phyloP scores from a whole-genome alignment of 2,797 vertebrate genomes.

The Alfaro cultratus region DNA sequence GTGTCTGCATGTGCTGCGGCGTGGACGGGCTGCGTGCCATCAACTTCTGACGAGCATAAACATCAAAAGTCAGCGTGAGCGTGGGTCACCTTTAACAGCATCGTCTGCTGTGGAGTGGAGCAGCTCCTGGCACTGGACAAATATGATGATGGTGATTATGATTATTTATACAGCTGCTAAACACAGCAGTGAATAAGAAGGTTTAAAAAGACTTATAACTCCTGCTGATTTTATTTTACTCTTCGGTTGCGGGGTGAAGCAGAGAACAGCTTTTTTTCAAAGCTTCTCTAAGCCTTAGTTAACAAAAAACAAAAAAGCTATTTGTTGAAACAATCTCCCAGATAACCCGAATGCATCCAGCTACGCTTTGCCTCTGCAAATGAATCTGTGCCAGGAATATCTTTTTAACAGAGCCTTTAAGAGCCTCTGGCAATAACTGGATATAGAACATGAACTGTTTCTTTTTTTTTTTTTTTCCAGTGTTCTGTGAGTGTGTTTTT shows the following conservation, averaged over 20 bases:
- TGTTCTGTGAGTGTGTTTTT: neutral
- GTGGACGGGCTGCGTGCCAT: neutral
- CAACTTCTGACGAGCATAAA: conserved; percentile 7
- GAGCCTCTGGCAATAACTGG: neutral
- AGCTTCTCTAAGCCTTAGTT: neutral
- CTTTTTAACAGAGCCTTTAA: neutral
- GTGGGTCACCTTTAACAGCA: conserved; percentile 19
- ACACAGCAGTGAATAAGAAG: neutral
- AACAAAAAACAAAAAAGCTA: neutral
- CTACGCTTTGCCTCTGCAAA: neutral
- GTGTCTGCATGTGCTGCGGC: conserved; percentile 30
- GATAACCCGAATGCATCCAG: neutral
- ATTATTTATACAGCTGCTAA: neutral
- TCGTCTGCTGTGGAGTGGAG: neutral
- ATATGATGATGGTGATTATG: neutral
- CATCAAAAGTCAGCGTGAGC: neutral
- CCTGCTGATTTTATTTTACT: neutral
- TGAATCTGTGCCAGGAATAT: neutral
- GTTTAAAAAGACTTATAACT: neutral
- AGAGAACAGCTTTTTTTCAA: conserved; percentile 4
- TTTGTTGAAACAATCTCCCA: neutral
- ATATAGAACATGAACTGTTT: neutral
- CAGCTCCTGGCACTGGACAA: neutral
- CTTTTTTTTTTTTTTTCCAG: neutral
- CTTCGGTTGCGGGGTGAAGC: neutral